phyloP scores from a whole-genome alignment of 2,888 invertebrate genomes.

The Drosophila barbarae region DNA sequence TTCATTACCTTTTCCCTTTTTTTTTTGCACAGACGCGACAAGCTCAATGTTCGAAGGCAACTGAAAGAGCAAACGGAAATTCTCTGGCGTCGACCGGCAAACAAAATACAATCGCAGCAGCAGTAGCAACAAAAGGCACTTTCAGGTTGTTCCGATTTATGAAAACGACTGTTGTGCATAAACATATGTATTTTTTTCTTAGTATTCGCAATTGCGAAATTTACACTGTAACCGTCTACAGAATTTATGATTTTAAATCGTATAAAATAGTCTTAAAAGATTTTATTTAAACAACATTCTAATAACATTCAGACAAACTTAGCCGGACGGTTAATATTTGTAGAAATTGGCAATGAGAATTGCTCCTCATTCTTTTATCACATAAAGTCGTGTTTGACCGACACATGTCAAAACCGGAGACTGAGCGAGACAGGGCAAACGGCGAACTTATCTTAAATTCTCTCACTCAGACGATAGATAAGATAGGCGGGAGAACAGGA shows the following conservation, averaged over 20 bases:
- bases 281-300: not conserved
- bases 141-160: constrained; percentile 11
- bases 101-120: constrained; percentile 28
- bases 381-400: constrained; percentile 20
- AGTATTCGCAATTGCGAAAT: not conserved
- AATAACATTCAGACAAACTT: not conserved
- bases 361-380: constrained; percentile 8
- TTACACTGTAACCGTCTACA: not conserved
- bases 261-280: not conserved
- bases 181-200: not conserved
- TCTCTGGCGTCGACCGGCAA: constrained; percentile 41
- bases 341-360: constrained; percentile 1
- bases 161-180: not conserved
- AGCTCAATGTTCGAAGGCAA: constrained; percentile 61
- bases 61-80: constrained; percentile 48
- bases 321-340: not conserved
- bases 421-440: not conserved
- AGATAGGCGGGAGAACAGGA: constrained; percentile 19
- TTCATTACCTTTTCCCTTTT: constrained; percentile 40
- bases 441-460: constrained; percentile 14
- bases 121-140: constrained; percentile 33
- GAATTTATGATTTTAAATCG: not conserved
- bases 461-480: constrained; percentile 5
- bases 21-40: constrained; percentile 55
- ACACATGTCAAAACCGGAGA: constrained; percentile 16